Evolutionary conservation across 2,888 invertebrate species (phyloP).

Genomic region (Lepidocyrtinus sp.): DNA sequence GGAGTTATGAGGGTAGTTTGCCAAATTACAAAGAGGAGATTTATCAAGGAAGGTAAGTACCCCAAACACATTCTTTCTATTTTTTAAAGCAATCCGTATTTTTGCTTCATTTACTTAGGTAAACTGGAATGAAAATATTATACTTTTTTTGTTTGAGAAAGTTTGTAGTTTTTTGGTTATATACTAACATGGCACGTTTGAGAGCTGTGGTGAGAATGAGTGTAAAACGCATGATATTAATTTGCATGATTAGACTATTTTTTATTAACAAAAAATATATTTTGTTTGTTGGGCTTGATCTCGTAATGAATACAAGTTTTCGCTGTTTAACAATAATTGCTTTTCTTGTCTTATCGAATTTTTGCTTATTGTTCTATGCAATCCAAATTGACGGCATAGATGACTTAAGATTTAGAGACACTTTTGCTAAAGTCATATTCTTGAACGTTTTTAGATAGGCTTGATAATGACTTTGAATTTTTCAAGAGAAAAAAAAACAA

Average conservation of each 20-base stretch:
- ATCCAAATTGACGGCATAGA: too few relatives aligned
- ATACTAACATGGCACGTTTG: slow-evolving; percentile 15
- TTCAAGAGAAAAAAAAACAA: too few relatives aligned
- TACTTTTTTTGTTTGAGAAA: background rate
- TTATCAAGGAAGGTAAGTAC: slow-evolving; percentile 55
- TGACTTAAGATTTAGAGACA: too few relatives aligned
- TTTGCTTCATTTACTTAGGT: background rate
- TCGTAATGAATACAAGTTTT: background rate
- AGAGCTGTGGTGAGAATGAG: background rate
- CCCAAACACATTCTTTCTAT: background rate
- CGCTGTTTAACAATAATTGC: background rate
- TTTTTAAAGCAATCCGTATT: background rate
- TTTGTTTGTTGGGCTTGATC: background rate
- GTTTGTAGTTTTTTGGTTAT: slow-evolving; percentile 2
- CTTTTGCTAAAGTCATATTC: too few relatives aligned
- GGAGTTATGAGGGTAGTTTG: slow-evolving; percentile 64
- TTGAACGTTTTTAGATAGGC: too few relatives aligned
- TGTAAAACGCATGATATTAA: background rate
- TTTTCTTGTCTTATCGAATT: too few relatives aligned
- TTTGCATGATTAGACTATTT: slow-evolving; percentile 1
- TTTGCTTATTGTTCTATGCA: too few relatives aligned
- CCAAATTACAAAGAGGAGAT: slow-evolving; percentile 68
- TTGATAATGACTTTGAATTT: slow-evolving; percentile 6
- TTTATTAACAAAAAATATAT: background rate
- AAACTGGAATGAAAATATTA: background rate